Evolutionary conservation across 2,888 invertebrate species (phyloP).

Genomic region (Apamea epomidion): DNA sequence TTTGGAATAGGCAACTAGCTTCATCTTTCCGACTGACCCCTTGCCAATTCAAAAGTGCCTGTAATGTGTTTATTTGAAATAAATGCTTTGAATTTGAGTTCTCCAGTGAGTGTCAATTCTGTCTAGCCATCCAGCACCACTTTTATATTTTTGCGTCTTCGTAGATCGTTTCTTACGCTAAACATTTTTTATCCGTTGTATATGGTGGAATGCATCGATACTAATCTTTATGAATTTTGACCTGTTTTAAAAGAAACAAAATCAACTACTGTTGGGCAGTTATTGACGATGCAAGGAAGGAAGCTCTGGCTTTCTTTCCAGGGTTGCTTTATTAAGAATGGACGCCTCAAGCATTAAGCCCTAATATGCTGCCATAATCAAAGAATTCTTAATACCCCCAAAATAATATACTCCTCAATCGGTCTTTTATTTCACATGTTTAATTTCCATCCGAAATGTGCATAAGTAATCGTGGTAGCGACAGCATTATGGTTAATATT

Average conservation of each 20-base stretch:
- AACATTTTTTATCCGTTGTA: background rate
- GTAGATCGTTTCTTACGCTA: background rate
- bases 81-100: background rate
- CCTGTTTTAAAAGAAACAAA: background rate
- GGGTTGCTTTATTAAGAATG: background rate
- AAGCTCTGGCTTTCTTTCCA: background rate
- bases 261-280: background rate
- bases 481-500: constrained; percentile 62
- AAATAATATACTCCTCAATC: constrained; percentile 20
- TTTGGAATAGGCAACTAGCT: background rate
- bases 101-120: background rate
- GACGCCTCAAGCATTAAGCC: background rate
- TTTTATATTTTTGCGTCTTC: background rate
- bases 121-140: background rate
- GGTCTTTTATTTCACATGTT: constrained; percentile 42
- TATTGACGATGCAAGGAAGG: background rate
- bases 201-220: background rate
- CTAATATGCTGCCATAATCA: constrained; percentile 10
- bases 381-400: background rate
- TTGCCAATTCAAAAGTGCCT: background rate
- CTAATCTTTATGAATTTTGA: background rate
- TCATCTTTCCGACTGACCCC: background rate
- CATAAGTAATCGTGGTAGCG: constrained; percentile 67
- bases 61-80: background rate
- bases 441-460: constrained; percentile 53